Percentiles rank a stretch among this genome's conserved stretches.
Conservation (phyloP, 2,888 invertebrate genomes). For the Macrosiphum euphorbiae region DNA sequence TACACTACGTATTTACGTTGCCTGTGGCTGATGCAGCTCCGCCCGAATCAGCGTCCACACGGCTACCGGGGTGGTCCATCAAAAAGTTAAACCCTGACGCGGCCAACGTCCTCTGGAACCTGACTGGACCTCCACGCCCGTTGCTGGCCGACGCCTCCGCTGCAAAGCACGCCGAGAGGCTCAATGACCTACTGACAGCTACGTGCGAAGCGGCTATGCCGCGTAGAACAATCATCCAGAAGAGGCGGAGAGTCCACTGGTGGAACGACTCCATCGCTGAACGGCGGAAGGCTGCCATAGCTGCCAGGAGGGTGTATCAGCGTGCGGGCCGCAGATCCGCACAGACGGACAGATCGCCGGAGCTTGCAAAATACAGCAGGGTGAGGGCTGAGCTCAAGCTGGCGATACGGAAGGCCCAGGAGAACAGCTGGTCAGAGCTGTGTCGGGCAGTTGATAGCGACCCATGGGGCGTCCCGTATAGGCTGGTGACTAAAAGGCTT, state of each 20-base stretch:
- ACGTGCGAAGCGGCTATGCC: neutral
- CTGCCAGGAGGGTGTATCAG: neutral
- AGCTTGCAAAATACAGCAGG: neutral
- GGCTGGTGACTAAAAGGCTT: neutral
- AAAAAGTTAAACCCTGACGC: no score
- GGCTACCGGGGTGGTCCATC: no score
- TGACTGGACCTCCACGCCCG: no score
- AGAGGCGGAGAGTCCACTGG: neutral
- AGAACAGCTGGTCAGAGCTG: no score
- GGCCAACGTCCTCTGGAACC: no score
- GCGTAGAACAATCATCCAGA: neutral
- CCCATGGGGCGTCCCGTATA: constrained; percentile 21
- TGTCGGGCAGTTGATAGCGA: neutral
- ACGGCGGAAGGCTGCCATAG: neutral
- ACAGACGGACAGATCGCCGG: neutral
- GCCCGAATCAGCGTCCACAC: no score
- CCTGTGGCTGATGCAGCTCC: no score
- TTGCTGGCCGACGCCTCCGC: no score
- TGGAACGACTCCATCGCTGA: neutral
- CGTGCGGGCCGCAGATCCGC: neutral
- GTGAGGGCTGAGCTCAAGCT: neutral
- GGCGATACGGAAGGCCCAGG: neutral
- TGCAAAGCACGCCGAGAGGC: no score
- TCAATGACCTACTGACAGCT: no score
- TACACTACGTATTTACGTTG: no score